Evolutionary conservation across 2,888 invertebrate species (phyloP), one percentile per base, ranked within the genome.

Genomic region (Lithophane socia): DNA sequence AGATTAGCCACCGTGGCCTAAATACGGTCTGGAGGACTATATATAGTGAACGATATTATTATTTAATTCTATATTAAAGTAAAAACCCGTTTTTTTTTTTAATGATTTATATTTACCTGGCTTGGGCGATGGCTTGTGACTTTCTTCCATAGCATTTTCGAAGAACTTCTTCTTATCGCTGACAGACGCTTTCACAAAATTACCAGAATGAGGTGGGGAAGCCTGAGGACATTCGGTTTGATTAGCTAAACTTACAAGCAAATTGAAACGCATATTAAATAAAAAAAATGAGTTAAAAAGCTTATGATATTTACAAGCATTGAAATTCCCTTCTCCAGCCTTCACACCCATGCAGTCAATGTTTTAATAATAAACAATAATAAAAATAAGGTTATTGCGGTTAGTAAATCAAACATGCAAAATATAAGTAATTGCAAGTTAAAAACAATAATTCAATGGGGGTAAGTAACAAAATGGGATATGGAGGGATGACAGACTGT

Each of bases 111-210:
- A 74, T 58, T 85, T 90, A 98, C 98, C 98, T 97, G 98, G 97
- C 96, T 98, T 99, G 71, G 98, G 98, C 89, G 98, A 97, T 84
- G 98, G 98, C 95, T 98, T 98, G 89, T 98, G 98, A 94, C 98
- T 98, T 94, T 99, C 98, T 96, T 99, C 98, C 98, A 99, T 99
- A 83, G 99, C 99, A 93, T 98, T 98, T 97, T 99, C 99, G 95
- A 99, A 99, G 96, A 99, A 99, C 93, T 98, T 98, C 96, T 99
- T 99, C 97, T 99, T 98, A 96, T 99, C 98, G 94, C 98, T 99
- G 92, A 99, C 99, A 82, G 98, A 98, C 94, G 99, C 98, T 97
- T 98, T 98, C 92, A 97, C 97, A 92, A 98, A 97, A 95, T 97
- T 97, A 91, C 97, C 97, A 93, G 98, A 98, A 91, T 98, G 97